phyloP scores from a whole-genome alignment of 2,888 invertebrate genomes.

The Proisotoma minuta region DNA sequence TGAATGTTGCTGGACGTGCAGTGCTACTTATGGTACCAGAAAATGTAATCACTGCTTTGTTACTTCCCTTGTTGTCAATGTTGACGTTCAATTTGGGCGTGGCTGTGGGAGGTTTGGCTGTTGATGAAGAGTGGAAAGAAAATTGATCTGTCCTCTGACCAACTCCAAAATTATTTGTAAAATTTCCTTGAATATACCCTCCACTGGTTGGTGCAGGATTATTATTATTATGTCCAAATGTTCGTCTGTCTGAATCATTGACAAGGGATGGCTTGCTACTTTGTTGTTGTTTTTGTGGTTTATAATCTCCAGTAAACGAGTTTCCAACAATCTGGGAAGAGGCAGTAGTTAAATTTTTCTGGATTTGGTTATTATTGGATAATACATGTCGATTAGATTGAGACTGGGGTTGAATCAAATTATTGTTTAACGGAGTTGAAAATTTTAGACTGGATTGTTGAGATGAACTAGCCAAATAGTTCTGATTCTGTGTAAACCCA shows the following conservation, averaged over 20 bases:
- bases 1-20: background rate
- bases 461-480: background rate
- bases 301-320: background rate
- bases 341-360: conserved; percentile 1
- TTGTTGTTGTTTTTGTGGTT: background rate
- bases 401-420: background rate
- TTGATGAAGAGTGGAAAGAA: background rate
- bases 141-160: conserved; percentile 9
- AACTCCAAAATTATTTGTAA: too few relatives aligned
- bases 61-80: conserved; percentile 4
- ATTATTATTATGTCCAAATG: conserved; percentile 9
- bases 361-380: background rate
- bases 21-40: conserved; percentile 6
- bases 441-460: background rate
- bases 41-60: background rate
- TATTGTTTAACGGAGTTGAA: background rate
- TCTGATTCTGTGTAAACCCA: background rate
- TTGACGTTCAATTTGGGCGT: background rate
- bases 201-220: conserved; percentile 18
- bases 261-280: background rate
- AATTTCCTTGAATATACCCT: conserved; percentile 14
- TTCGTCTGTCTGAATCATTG: background rate
- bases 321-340: background rate
- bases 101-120: background rate
- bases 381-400: background rate